phyloP scores from a whole-genome alignment of 2,113 vertebrate species.

The Epinephelus moara region DNA sequence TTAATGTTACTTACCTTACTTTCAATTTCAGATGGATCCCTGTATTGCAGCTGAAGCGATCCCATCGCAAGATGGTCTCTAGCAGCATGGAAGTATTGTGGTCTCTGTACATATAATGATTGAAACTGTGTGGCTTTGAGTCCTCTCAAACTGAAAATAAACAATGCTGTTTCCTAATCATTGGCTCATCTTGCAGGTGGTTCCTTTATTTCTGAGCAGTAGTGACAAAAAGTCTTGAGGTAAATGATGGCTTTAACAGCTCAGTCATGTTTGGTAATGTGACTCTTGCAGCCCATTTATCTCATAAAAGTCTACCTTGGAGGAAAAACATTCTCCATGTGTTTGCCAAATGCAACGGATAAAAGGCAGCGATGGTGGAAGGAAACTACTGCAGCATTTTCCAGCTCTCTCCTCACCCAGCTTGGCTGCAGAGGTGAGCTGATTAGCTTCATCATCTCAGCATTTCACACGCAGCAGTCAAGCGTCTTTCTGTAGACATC shows the following conservation, averaged over 20 bases:
- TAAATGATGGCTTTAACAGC: slow-evolving; percentile 34
- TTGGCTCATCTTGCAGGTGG: slow-evolving; percentile 11
- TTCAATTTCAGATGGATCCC: too few species aligned
- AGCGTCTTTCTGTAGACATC: not conserved
- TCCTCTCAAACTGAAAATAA: not conserved
- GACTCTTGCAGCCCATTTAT: slow-evolving; percentile 36
- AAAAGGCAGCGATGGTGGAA: slow-evolving; percentile 2
- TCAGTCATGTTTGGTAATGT: slow-evolving; percentile 30
- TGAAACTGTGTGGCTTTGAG: not conserved
- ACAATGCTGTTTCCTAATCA: slow-evolving; percentile 3
- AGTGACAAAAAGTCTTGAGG: slow-evolving; percentile 24
- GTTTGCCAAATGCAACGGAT: slow-evolving; percentile 25
- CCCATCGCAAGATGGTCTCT: too few species aligned
- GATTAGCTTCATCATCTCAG: slow-evolving; percentile 34
- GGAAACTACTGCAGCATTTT: not conserved
- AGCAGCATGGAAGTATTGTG: too few species aligned
- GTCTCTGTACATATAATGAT: too few species aligned
- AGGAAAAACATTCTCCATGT: slow-evolving; percentile 25
- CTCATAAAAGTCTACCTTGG: slow-evolving; percentile 33
- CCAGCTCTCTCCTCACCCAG: slow-evolving; percentile 7
- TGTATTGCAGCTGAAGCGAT: too few species aligned
- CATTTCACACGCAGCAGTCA: slow-evolving; percentile 41
- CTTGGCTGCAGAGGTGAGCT: slow-evolving; percentile 7
- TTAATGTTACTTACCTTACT: too few species aligned
- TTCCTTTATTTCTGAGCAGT: slow-evolving; percentile 18